phyloP scores from a whole-genome alignment of 2,797 vertebrate genomes.

The Helostoma temminkii region DNA sequence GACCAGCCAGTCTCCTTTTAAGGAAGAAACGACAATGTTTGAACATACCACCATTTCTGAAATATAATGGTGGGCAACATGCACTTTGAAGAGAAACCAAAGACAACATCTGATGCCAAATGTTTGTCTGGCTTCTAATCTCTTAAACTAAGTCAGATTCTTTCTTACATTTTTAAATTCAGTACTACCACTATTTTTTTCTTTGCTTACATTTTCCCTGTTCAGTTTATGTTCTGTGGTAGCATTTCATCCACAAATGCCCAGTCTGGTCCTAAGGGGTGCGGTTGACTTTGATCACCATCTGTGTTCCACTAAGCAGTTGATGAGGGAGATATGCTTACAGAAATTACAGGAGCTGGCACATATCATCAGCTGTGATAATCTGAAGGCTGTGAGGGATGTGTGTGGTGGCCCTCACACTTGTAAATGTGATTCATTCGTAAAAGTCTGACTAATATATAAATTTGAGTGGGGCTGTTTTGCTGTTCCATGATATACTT shows the following conservation, averaged over 20 bases:
- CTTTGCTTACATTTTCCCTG: conserved; percentile 14
- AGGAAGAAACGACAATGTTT: conserved; percentile 60
- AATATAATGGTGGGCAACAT: conserved; percentile 45
- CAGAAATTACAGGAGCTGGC: conserved; percentile 33
- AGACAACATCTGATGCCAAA: conserved; percentile 45
- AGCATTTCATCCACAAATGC: conserved; percentile 15
- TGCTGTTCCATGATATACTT: no score
- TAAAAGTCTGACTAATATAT: neutral
- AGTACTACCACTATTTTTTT: neutral
- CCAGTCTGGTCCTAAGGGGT: neutral
- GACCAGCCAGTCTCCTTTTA: conserved; percentile 48
- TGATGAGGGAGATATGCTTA: conserved; percentile 17
- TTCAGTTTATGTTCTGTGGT: conserved; percentile 29
- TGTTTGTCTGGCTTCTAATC: conserved; percentile 28
- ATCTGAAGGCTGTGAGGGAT: conserved; percentile 14
- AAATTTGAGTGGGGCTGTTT: neutral
- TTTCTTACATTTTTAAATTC: conserved; percentile 13
- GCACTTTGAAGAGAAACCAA: conserved; percentile 53
- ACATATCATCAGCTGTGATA: conserved; percentile 13
- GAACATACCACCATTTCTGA: conserved; percentile 58
- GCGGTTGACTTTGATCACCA: conserved; percentile 47
- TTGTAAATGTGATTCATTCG: neutral
- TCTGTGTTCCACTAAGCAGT: conserved; percentile 35
- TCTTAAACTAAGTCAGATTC: conserved; percentile 14
- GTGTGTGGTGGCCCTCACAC: neutral